Conservation (phyloP, 2,888 invertebrate genomes). For the Dicyrtomina minuta region DNA sequence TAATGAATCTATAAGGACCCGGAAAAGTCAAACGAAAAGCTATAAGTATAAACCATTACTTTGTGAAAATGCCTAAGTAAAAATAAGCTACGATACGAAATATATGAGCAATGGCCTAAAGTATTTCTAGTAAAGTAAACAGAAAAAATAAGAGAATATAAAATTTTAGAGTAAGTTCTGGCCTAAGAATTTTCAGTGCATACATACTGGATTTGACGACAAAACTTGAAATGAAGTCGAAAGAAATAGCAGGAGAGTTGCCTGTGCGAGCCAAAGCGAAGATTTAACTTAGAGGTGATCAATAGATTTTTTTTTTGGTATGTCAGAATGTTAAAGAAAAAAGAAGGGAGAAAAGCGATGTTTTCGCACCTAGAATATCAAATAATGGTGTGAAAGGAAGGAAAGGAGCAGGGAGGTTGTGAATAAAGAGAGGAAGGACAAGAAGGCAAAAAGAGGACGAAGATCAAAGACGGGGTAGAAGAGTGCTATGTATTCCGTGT, state of each 20-base stretch:
- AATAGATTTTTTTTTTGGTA: slow-evolving; percentile 13
- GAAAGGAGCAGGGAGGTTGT: slow-evolving; percentile 16
- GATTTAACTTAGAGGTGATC: slow-evolving; percentile 27
- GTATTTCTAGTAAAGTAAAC: too few species aligned
- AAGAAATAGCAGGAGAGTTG: not conserved
- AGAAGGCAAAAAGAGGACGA: not conserved
- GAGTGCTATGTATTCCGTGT: not conserved
- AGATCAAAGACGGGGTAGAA: slow-evolving; percentile 9
- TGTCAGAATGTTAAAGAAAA: not conserved
- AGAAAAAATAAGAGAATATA: too few species aligned
- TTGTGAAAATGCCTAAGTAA: too few species aligned
- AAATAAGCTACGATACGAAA: too few species aligned
- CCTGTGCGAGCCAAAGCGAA: slow-evolving; percentile 20
- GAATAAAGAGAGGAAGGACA: slow-evolving; percentile 7
- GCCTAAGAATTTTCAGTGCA: too few species aligned
- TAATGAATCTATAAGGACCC: too few species aligned
- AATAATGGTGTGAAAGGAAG: slow-evolving; percentile 31
- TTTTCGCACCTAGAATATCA: slow-evolving; percentile 35
- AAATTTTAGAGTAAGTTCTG: too few species aligned
- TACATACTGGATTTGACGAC: too few species aligned
- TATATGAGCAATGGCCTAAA: too few species aligned
- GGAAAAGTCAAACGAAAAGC: too few species aligned
- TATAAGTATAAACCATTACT: too few species aligned
- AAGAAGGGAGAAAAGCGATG: slow-evolving; percentile 24
- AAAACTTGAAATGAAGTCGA: too few species aligned